phyloP scores from a whole-genome alignment of 2,888 invertebrate species.

The Limenitis camilla region DNA sequence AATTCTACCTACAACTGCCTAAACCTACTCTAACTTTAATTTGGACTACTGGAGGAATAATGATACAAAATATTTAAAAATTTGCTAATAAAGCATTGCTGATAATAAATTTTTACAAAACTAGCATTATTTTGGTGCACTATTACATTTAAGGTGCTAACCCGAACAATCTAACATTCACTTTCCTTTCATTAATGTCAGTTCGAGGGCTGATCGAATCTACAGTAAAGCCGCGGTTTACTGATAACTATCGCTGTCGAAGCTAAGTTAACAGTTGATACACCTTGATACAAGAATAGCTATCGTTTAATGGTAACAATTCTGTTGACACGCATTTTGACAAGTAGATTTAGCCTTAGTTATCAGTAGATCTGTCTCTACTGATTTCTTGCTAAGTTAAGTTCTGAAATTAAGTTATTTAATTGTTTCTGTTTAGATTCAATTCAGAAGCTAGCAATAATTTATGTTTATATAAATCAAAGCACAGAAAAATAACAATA shows the following conservation, averaged over 20 bases:
- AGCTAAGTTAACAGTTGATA: slow-evolving; percentile 13
- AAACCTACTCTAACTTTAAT: too few relatives aligned
- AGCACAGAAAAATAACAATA: too few relatives aligned
- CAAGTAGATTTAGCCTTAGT: background rate
- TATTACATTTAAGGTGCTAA: background rate
- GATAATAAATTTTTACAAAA: too few relatives aligned
- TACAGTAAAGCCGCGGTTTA: slow-evolving; percentile 12
- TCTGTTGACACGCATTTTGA: background rate
- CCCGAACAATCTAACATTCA: slow-evolving; percentile 12
- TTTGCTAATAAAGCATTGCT: too few relatives aligned
- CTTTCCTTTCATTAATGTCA: slow-evolving; percentile 14
- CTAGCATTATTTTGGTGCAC: background rate
- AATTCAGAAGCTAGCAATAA: too few relatives aligned
- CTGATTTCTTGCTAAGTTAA: background rate
- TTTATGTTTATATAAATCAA: too few relatives aligned
- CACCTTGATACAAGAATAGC: background rate
- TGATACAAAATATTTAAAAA: too few relatives aligned
- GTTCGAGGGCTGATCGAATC: slow-evolving; percentile 15
- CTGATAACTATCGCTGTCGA: slow-evolving; percentile 18
- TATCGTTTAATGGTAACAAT: slow-evolving; percentile 5
- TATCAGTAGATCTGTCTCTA: background rate
- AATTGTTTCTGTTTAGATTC: too few relatives aligned
- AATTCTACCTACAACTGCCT: too few relatives aligned
- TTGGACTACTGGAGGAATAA: too few relatives aligned
- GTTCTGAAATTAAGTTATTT: too few relatives aligned